Evolutionary conservation across 2,888 invertebrate genomes (phyloP).

Genomic region (Apamea monoglypha): DNA sequence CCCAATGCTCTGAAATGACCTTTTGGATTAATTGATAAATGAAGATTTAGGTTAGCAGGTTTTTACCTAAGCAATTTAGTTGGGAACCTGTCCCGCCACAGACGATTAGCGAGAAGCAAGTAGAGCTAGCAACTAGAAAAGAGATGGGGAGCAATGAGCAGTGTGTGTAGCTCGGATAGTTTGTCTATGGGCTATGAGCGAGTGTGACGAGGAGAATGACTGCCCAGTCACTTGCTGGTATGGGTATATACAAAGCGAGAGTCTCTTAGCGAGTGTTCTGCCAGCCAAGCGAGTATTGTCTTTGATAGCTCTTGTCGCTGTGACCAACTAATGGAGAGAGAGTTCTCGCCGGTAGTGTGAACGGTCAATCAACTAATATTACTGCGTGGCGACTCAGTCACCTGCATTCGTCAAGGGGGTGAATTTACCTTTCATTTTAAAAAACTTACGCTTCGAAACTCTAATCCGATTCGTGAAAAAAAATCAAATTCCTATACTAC

Average conservation of each 20-base stretch:
- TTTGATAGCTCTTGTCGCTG: background rate
- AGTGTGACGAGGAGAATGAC: background rate
- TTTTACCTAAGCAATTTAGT: background rate
- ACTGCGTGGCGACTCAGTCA: too few relatives aligned
- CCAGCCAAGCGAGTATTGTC: background rate
- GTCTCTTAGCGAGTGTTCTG: background rate
- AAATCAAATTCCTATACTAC: background rate
- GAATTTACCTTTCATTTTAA: too few relatives aligned
- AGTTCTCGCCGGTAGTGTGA: too few relatives aligned
- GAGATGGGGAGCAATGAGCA: background rate
- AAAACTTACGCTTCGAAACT: too few relatives aligned
- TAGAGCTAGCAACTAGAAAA: background rate
- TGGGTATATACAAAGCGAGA: background rate
- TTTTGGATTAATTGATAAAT: slow-evolving; percentile 7
- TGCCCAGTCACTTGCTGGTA: background rate
- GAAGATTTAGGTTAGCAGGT: background rate
- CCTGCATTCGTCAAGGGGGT: too few relatives aligned
- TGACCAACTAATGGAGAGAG: too few relatives aligned
- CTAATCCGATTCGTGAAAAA: background rate
- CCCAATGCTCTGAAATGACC: background rate
- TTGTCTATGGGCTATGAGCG: background rate
- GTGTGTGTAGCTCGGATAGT: background rate
- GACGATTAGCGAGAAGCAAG: background rate
- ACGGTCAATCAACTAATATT: background rate
- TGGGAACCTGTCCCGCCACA: background rate